Percentiles rank a stretch among this genome's conserved stretches.
phyloP scores from a whole-genome alignment of 2,113 vertebrate species.

The Hypocryptadius cinnamomeus region DNA sequence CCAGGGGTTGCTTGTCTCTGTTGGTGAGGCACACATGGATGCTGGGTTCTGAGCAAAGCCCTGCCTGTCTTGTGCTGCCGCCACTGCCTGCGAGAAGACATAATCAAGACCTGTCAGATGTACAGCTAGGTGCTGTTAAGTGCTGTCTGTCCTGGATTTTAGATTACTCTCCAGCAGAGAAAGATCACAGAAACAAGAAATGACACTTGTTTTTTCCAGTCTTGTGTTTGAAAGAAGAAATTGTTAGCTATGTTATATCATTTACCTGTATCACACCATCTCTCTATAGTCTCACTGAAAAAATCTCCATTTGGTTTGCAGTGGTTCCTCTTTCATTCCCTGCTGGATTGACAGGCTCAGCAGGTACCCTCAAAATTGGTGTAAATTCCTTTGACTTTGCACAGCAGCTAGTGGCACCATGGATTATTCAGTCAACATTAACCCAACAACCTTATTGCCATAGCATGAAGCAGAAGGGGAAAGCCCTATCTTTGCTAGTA shows the following conservation, averaged over 20 bases:
- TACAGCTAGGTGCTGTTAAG: neutral
- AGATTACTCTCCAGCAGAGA: neutral
- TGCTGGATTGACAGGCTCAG: neutral
- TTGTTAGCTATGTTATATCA: neutral
- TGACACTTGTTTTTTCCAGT: neutral
- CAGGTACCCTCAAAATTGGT: neutral
- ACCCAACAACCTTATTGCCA: neutral
- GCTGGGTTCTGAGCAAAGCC: neutral
- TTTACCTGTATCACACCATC: neutral
- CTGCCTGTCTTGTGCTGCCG: fast-evolving
- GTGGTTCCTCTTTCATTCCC: neutral
- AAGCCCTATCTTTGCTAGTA: neutral
- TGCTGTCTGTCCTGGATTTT: neutral
- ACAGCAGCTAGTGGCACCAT: neutral
- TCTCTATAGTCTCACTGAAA: neutral
- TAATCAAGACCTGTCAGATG: neutral
- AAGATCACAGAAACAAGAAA: neutral
- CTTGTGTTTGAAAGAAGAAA: neutral
- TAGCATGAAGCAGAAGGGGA: neutral
- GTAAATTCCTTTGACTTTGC: neutral
- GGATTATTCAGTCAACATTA: neutral
- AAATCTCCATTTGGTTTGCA: neutral
- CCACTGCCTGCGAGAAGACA: neutral
- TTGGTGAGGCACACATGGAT: neutral
- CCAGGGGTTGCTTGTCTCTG: neutral